Base-by-base conservation (phyloP, 2,113 vertebrate species). In the Chascanopsetta lugubris region DNA sequence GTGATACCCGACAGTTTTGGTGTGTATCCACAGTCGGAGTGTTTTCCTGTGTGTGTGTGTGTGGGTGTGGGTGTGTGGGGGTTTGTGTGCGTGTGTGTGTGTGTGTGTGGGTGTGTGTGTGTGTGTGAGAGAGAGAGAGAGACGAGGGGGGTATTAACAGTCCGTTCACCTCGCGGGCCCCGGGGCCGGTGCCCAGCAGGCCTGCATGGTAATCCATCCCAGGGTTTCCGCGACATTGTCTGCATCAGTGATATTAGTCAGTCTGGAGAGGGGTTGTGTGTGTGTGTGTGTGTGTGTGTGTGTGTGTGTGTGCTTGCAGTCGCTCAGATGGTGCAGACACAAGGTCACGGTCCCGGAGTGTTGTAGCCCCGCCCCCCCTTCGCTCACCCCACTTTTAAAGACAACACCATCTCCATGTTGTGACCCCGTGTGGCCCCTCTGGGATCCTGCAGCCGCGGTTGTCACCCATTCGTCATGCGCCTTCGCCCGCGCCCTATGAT, bases 401-500 rank as follows among this genome's bases (percentile, higher is more conserved):
- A 61, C 58, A 17, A 22, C 34, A 15, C 64, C 47, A 15, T n/a
- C 32, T 43, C 51, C 61, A 5, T 47, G 34, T 15, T 38, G 42
- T 56, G 61, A 69, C 71, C 8, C 18, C 24, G 18, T 2, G 43
- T 57, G 26, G 24, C 61, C 40, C n/a, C 54, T 8, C 32, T 0
- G 32, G 32, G 32, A 34, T 1, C 32, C 32, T 2, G 54, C 29
- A 61, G 63, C 57, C 25, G 56, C 60, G 18, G 27, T 62, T 49
- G 17, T 25, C 24, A 7, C 4, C 30, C 63, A 82, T 84, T 80
- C 58, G 69, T 83, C 75, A 56, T 58, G 29, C 12, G 32, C 11
- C 9, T 69, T 69, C 55, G 7, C 2, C 54, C 53, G 60, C 50
- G 61, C 58, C 54, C 62, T 87, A 69, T 87, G 80, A 87, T 65